phyloP scores from a whole-genome alignment of 2,797 vertebrate species.

The Myripristis murdjan region DNA sequence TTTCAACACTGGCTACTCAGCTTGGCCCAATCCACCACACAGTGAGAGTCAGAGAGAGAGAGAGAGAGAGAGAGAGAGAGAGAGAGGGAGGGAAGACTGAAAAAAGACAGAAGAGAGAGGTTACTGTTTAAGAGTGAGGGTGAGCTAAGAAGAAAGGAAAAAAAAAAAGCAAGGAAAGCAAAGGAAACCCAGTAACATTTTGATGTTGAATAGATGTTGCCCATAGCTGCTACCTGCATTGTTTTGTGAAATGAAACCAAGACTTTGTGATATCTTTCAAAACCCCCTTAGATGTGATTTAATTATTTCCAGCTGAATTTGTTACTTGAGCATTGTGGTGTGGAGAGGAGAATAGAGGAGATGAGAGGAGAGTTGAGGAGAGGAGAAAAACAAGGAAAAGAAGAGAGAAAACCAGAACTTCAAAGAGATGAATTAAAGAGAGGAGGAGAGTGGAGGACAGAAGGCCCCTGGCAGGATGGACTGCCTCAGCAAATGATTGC shows the following conservation, averaged over 20 bases:
- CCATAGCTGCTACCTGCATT: too few species aligned
- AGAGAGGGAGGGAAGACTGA: neutral
- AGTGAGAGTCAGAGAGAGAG: neutral
- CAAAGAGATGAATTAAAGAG: constrained; percentile 19
- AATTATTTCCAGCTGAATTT: too few species aligned
- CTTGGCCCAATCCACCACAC: neutral
- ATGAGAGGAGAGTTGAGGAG: too few species aligned
- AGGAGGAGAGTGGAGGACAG: constrained; percentile 6
- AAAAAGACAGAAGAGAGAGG: neutral
- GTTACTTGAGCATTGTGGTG: too few species aligned
- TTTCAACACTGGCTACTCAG: constrained; percentile 40
- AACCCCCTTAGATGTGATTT: too few species aligned
- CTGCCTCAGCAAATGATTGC: constrained; percentile 30
- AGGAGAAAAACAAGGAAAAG: neutral
- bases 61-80: neutral
- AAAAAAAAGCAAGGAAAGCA: neutral
- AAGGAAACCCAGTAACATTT: neutral
- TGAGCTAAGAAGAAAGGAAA: too few species aligned
- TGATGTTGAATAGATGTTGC: neutral
- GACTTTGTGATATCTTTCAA: too few species aligned
- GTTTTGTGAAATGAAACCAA: too few species aligned
- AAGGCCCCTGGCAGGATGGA: constrained; percentile 17
- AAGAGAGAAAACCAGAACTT: neutral
- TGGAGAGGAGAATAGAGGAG: neutral
- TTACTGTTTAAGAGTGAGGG: neutral